Evolutionary conservation across 2,113 vertebrate genomes (phyloP).

Genomic region (Albula glossodonta): DNA sequence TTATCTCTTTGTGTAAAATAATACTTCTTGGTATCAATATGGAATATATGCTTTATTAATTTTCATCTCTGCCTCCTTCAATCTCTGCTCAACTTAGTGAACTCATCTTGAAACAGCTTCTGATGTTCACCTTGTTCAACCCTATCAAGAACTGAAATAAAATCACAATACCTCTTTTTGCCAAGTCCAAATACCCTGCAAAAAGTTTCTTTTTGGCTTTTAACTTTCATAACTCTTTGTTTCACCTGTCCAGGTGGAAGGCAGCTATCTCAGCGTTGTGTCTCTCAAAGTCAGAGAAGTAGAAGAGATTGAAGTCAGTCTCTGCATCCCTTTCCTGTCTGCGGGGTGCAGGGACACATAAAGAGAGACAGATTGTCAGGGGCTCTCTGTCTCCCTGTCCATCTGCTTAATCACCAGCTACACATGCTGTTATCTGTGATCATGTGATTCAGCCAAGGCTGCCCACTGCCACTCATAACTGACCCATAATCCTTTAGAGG

Average conservation of each 20-base stretch:
- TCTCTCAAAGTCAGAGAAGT: conserved; percentile 85
- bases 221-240: not conserved
- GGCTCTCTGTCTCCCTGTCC: not conserved
- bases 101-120: too few species aligned
- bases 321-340: conserved; percentile 79
- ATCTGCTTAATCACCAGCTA: not conserved
- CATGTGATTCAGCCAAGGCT: not conserved
- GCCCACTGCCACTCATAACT: not conserved
- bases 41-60: too few species aligned
- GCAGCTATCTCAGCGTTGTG: conserved; percentile 82
- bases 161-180: too few species aligned
- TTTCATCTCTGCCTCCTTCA: too few species aligned
- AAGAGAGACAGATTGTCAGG: not conserved
- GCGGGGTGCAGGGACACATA: not conserved
- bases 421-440: not conserved
- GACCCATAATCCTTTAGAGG: not conserved
- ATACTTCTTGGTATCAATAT: too few species aligned
- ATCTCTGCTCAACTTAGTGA: too few species aligned
- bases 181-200: too few species aligned
- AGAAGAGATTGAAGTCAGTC: conserved; percentile 79
- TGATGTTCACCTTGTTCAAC: too few species aligned
- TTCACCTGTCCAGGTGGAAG: conserved; percentile 83
- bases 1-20: too few species aligned
- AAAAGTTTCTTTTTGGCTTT: too few species aligned
- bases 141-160: too few species aligned